phyloP scores from a whole-genome alignment of 2,888 invertebrate genomes.

The Tenthredo mesomela region DNA sequence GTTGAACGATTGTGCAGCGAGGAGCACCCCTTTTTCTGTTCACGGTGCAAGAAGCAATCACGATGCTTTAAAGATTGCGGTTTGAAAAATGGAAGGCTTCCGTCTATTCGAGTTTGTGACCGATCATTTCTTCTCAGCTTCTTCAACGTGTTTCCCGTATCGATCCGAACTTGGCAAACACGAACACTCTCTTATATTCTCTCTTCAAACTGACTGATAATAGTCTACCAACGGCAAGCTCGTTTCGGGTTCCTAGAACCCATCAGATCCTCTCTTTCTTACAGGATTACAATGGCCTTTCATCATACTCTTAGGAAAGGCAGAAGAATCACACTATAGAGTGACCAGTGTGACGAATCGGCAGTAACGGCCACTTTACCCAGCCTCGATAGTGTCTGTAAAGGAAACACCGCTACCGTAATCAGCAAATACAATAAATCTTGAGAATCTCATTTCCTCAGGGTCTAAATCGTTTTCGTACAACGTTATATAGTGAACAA shows the following conservation, averaged over 20 bases:
- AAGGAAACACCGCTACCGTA: not conserved
- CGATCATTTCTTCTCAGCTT: conserved; percentile 7
- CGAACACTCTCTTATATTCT: not conserved
- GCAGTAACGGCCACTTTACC: not conserved
- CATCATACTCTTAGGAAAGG: not conserved
- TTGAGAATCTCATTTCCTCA: not conserved
- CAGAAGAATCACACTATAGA: not conserved
- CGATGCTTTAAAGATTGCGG: conserved; percentile 31
- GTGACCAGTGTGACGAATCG: not conserved
- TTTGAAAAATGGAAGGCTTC: conserved; percentile 33
- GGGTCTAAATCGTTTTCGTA: not conserved
- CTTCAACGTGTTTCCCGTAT: not conserved
- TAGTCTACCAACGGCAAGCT: not conserved
- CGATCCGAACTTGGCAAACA: not conserved
- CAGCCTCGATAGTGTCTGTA: not conserved
- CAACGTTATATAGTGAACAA: not conserved
- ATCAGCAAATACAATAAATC: not conserved
- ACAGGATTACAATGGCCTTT: not conserved
- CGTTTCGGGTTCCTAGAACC: not conserved
- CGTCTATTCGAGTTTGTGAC: conserved; percentile 22
- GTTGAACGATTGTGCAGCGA: not conserved
- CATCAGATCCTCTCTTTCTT: not conserved
- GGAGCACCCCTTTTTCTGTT: not conserved
- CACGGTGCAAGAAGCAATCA: conserved; percentile 13
- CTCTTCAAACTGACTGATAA: not conserved